Conservation (phyloP, 2,113 vertebrate genomes). For the Salvator merianae region DNA sequence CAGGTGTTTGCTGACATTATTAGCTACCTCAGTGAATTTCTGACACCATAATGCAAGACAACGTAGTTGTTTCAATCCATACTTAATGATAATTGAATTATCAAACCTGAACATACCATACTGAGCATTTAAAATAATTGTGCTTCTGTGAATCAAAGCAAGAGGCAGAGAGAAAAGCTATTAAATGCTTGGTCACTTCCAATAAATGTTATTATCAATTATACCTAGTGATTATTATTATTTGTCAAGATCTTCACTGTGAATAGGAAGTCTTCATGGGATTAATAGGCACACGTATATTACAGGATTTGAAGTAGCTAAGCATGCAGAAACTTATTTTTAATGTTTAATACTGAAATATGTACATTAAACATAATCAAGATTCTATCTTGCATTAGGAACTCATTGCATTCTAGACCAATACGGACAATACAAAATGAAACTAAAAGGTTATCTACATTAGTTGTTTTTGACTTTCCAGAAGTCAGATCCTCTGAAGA, state of each 20-base stretch:
- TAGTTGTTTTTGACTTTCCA: too few relatives aligned
- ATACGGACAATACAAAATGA: too few relatives aligned
- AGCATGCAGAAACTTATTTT: constrained; percentile 47
- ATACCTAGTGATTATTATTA: constrained; percentile 59
- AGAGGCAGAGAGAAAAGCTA: constrained; percentile 57
- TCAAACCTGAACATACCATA: constrained; percentile 64
- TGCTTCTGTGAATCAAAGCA: constrained; percentile 61
- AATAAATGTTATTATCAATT: constrained; percentile 65
- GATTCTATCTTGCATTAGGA: background rate
- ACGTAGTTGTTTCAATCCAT: constrained; percentile 64
- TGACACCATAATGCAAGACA: constrained; percentile 45
- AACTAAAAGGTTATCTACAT: too few relatives aligned
- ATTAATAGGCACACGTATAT: constrained; percentile 47
- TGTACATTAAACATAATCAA: constrained; percentile 36
- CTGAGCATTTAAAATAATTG: constrained; percentile 55
- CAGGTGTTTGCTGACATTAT: constrained; percentile 57
- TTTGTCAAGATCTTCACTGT: constrained; percentile 57
- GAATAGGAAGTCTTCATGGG: constrained; percentile 27
- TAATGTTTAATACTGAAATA: constrained; percentile 53
- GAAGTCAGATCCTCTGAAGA: too few relatives aligned
- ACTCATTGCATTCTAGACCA: too few relatives aligned
- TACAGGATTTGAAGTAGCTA: constrained; percentile 45
- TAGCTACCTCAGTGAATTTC: constrained; percentile 58
- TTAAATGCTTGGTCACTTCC: constrained; percentile 69
- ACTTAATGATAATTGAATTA: constrained; percentile 72